phyloP scores from a whole-genome alignment of 2,888 invertebrate species.

The Ophioninae sp. region DNA sequence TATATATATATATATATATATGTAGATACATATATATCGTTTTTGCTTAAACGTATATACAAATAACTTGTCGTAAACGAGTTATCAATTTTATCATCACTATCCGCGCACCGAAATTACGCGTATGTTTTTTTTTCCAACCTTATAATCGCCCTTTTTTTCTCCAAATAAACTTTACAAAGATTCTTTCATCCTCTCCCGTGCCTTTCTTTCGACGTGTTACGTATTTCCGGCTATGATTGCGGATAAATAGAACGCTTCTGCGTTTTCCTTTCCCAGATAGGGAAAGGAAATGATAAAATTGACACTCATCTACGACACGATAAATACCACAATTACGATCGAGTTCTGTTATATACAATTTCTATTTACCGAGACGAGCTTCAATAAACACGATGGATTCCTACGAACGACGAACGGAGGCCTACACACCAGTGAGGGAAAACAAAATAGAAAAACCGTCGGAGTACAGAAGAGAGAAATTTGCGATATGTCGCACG shows the following conservation, averaged over 20 bases:
- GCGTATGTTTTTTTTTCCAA: constrained; percentile 29
- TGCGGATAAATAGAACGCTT: constrained; percentile 20
- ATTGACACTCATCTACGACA: constrained; percentile 68
- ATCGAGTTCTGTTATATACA: constrained; percentile 67
- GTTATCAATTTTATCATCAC: constrained; percentile 60
- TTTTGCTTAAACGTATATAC: constrained; percentile 64
- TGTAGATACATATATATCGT: constrained; percentile 32
- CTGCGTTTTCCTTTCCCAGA: constrained; percentile 56
- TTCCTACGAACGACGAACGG: constrained; percentile 42
- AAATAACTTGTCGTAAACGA: constrained; percentile 64
- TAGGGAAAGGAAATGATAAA: constrained; percentile 71
- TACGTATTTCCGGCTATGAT: constrained; percentile 10
- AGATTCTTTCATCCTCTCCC: background rate
- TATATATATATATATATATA: constrained; percentile 10
- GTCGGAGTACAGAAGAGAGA: constrained; percentile 3
- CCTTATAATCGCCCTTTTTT: constrained; percentile 19
- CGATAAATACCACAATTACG: constrained; percentile 69
- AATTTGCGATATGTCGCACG: constrained; percentile 13
- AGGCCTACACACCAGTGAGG: constrained; percentile 25
- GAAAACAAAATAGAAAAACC: constrained; percentile 11
- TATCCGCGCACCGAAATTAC: constrained; percentile 51
- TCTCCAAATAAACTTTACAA: constrained; percentile 26
- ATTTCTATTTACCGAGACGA: constrained; percentile 64
- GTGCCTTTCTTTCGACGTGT: background rate
- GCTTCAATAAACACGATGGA: constrained; percentile 56